Percentiles rank a stretch among this genome's conserved stretches.
Evolutionary conservation across 2,888 invertebrate genomes (phyloP).

Genomic region (Orchesellides sinensis): DNA sequence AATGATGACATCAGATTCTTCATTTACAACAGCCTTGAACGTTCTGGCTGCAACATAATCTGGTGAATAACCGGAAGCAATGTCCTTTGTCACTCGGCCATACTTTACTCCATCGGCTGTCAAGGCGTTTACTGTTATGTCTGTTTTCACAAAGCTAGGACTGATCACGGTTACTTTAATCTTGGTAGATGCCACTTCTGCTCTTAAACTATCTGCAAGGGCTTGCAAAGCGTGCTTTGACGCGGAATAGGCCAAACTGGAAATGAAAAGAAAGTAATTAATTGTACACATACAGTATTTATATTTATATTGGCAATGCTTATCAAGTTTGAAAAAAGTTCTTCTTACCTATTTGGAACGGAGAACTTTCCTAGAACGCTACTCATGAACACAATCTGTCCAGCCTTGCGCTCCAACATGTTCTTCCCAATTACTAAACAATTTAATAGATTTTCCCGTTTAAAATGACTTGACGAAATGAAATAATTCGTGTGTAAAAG

Average conservation of each 20-base stretch:
- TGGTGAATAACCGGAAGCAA: conserved; percentile 86
- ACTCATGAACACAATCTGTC: conserved; percentile 92
- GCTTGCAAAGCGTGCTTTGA: conserved; percentile 97
- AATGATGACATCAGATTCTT: conserved; percentile 86
- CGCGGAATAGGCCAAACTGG: conserved; percentile 90
- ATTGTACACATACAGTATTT: not conserved
- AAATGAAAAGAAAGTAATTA: no score
- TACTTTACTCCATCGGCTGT: conserved; percentile 86
- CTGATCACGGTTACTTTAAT: conserved; percentile 92
- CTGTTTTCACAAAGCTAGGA: conserved; percentile 93
- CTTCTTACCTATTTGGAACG: conserved; percentile 84
- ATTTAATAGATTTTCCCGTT: not conserved
- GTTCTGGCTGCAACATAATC: conserved; percentile 86
- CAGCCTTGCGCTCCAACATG: conserved; percentile 87
- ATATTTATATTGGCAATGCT: no score
- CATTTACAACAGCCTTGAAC: conserved; percentile 83
- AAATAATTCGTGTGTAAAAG: no score
- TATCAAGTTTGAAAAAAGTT: not conserved
- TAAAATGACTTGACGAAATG: not conserved
- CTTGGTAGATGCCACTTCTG: conserved; percentile 88
- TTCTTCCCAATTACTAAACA: conserved; percentile 87
- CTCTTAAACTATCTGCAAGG: conserved; percentile 92
- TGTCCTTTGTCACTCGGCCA: conserved; percentile 90
- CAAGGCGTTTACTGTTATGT: conserved; percentile 93
- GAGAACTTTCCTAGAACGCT: conserved; percentile 96